These are phyloP conservation scores for Botia almorhae DNA, from an alignment of 2,797 vertebrate genomes.

Conservation along the genomic window DNA sequence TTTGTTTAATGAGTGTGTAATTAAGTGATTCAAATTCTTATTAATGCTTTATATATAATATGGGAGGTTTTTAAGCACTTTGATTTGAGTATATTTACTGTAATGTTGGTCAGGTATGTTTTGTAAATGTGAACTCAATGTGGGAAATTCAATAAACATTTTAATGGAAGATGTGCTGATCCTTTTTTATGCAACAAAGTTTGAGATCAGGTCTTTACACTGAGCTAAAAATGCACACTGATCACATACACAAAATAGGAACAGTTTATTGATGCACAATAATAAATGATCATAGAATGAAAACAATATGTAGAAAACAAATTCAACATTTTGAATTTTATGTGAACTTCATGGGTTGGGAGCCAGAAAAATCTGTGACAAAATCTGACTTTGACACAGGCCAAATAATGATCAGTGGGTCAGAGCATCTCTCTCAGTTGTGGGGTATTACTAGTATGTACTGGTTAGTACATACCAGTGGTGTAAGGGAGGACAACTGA, in stretches of 20 bases:
- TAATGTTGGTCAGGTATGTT: not conserved
- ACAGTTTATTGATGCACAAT: too few relatives aligned
- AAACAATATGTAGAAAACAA: not conserved
- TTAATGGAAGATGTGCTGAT: too few relatives aligned
- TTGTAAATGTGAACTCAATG: constrained; percentile 62
- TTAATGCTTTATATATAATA: constrained; percentile 51
- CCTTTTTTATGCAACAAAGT: not conserved
- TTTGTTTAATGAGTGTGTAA: not conserved
- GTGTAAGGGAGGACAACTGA: too few relatives aligned
- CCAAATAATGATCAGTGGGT: too few relatives aligned
- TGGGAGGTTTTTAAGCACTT: not conserved
- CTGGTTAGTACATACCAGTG: too few relatives aligned
- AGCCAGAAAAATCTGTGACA: too few relatives aligned
- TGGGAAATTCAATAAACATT: constrained; percentile 21
- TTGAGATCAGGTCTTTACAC: not conserved
- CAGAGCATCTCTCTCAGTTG: too few relatives aligned
- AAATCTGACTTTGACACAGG: too few relatives aligned
- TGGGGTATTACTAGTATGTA: too few relatives aligned
- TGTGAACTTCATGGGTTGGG: too few relatives aligned
- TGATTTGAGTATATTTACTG: constrained; percentile 18
- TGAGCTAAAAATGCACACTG: not conserved
- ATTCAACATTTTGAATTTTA: too few relatives aligned
- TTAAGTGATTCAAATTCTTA: not conserved
- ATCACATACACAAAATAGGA: not conserved
- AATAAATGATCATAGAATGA: too few relatives aligned